Conservation (phyloP, 2,113 vertebrate genomes). For the Lycaon pictus region DNA sequence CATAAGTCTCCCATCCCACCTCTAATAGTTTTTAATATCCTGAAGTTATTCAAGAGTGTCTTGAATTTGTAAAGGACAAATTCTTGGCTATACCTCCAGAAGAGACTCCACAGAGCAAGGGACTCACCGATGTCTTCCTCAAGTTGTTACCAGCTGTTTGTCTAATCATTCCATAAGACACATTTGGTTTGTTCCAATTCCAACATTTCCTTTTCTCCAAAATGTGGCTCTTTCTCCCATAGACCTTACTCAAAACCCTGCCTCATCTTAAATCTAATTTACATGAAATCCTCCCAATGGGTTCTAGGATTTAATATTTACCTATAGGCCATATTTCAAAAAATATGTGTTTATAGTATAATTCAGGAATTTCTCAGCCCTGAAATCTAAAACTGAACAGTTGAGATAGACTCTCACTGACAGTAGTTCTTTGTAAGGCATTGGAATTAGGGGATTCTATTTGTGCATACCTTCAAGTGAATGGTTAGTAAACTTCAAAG, state of each 20-base stretch:
- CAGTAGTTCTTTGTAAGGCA: neutral
- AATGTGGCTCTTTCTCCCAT: neutral
- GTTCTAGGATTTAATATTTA: neutral
- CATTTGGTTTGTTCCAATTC: neutral
- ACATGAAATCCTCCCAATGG: neutral
- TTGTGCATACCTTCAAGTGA: neutral
- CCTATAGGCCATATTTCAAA: neutral
- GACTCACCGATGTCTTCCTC: neutral
- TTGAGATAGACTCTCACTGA: neutral
- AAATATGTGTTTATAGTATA: neutral
- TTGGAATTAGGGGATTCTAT: neutral
- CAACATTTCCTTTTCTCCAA: constrained; percentile 12
- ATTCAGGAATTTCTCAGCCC: neutral
- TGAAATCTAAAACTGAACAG: neutral
- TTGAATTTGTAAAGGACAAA: neutral
- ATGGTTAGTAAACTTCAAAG: neutral
- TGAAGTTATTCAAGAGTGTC: neutral
- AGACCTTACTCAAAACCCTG: neutral
- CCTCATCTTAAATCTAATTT: neutral
- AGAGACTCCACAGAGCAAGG: neutral
- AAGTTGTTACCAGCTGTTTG: neutral
- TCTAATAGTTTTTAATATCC: neutral
- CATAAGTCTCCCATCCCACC: neutral
- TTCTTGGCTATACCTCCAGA: neutral
- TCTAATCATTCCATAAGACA: neutral